Evolutionary conservation across 2,113 vertebrate genomes (phyloP).

Genomic region (Cathartes aura): DNA sequence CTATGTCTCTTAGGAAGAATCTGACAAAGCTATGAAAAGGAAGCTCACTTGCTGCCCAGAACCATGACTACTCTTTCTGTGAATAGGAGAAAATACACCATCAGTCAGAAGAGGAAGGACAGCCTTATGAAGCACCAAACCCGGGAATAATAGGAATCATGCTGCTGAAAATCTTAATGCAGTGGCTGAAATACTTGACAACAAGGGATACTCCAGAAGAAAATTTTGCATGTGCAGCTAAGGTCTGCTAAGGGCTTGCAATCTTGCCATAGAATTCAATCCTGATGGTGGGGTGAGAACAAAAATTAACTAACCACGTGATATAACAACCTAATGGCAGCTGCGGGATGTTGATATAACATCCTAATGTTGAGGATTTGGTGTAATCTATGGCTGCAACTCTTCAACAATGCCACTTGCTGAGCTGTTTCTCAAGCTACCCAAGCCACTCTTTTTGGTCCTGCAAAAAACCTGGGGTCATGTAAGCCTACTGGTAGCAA

Average conservation of each 20-base stretch:
- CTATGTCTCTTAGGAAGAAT: background rate
- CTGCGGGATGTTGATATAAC: background rate
- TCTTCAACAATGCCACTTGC: background rate
- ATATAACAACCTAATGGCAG: background rate
- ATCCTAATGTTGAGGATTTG: background rate
- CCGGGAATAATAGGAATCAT: background rate
- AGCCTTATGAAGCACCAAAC: background rate
- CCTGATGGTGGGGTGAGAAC: background rate
- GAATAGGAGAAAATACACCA: background rate
- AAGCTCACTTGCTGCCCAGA: background rate
- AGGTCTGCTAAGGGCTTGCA: background rate
- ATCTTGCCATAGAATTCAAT: background rate
- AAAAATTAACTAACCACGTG: background rate
- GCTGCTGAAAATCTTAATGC: background rate
- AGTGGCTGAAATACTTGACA: background rate
- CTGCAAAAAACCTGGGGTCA: background rate
- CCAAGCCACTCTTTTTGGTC: background rate
- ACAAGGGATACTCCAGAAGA: background rate
- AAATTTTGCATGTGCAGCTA: background rate
- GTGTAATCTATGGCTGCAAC: background rate
- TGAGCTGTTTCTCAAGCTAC: background rate
- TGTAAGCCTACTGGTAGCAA: background rate
- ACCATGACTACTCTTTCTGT: background rate
- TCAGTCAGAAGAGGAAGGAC: background rate
- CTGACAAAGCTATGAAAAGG: background rate